Evolutionary conservation across 1,140 invertebrate species (phyloP), one percentile per base, ranked within the genome.

Genomic region (Neodiprion pinetum): DNA sequence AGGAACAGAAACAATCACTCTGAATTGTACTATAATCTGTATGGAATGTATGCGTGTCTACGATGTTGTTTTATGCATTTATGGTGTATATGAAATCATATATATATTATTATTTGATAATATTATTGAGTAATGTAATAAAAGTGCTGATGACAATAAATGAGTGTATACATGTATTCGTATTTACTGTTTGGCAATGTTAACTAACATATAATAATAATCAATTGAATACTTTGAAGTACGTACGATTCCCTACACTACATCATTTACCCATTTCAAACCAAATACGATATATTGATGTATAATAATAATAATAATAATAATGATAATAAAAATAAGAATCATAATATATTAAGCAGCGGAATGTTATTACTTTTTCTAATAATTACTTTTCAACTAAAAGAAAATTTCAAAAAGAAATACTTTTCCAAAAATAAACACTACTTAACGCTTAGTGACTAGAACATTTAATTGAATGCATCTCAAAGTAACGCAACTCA

Each of bases 361-460:
- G 53, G n/a, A 61, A 61, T 61, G 11, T 61, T 5, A 61, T 61
- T 14, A 17, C 11, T 14, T 12, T 40, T 40, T 40, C 28, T 40
- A 40, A 40, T 40, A 40, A 40, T 40, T 40, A 40, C 28, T 40
- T 40, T 40, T 40, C 28, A 40, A 40, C 5, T 40, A 5, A 61
- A 17, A 61, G n/a, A 61, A 61, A 61, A 40, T 40, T 14, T 61
- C 11, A 61, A 61, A 40, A 40, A 61, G n/a, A 12, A 61, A 61
- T 40, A 40, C 28, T 40, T 40, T 40, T 40, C 28, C 28, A 40
- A 61, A 72, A 81, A 78, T 80, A 79, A 77, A 40, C 75, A 77
- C 70, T 78, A 80, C 79, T 80, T 81, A 83, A 82, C 79, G 82
- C 79, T 83, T 81, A 83, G 79, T 85, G 83, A 85, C 83, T 85